Evolutionary conservation across 1,140 invertebrate genomes (phyloP).

Genomic region (Drosophila obscura): DNA sequence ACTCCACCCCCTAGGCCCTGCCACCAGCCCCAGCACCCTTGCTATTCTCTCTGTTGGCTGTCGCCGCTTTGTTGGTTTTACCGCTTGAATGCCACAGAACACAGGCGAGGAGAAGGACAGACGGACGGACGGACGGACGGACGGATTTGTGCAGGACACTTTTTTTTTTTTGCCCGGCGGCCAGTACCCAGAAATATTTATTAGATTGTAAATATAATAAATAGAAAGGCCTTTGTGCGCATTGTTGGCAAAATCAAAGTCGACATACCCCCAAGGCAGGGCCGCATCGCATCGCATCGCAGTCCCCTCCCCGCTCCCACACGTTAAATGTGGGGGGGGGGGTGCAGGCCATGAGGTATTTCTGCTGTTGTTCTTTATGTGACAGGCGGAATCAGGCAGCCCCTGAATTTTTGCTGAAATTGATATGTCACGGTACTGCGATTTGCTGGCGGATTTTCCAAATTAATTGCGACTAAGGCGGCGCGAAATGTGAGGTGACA

Average conservation of each 20-base stretch:
- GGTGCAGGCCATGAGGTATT: slow-evolving; percentile 18
- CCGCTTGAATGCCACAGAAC: slow-evolving; percentile 3
- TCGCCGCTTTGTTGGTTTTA: slow-evolving; percentile 25
- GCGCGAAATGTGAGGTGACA: slow-evolving; percentile 40
- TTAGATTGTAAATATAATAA: slow-evolving; percentile 78
- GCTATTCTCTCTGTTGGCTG: slow-evolving; percentile 12
- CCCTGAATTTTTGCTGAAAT: slow-evolving; percentile 38
- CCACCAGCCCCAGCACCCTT: too few relatives aligned
- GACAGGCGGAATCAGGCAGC: slow-evolving; percentile 22
- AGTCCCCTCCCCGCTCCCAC: not conserved
- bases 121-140: not conserved
- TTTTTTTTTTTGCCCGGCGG: slow-evolving; percentile 14
- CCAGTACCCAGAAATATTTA: slow-evolving; percentile 65
- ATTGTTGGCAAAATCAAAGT: slow-evolving; percentile 62
- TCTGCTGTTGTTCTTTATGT: slow-evolving; percentile 28
- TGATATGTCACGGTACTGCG: slow-evolving; percentile 56
- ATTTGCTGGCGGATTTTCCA: slow-evolving; percentile 53
- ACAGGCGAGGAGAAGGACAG: too few relatives aligned
- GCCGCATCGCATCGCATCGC: too few relatives aligned
- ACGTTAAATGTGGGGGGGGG: not conserved
- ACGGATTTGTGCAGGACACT: slow-evolving; percentile 20
- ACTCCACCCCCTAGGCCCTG: too few relatives aligned
- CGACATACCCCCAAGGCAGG: slow-evolving; percentile 29
- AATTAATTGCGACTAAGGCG: slow-evolving; percentile 57
- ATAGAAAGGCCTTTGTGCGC: slow-evolving; percentile 56